Evolutionary conservation across 1,140 invertebrate genomes (phyloP), one percentile per base, ranked within the genome.

Genomic region (Euura lappo): DNA sequence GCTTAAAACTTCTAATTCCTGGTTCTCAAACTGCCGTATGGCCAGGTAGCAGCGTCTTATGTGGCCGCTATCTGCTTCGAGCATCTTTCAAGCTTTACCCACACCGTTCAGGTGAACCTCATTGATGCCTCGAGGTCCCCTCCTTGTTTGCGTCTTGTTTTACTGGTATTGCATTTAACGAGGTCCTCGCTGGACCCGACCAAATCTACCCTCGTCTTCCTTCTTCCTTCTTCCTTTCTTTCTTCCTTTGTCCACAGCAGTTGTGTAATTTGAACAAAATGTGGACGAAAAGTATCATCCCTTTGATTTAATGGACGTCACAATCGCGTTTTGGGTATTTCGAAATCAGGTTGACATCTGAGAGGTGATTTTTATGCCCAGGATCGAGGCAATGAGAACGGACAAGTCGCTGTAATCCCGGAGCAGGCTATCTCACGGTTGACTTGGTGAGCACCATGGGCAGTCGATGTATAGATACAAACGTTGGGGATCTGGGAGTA

Each of bases 111-210:
- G 44, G 66, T n/a, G 66, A 44, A 11, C 11, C 66, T n/a, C 68
- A 45, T 71, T 79, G 79, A 83, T 83, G 80, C 76, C 46, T 64
- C 68, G 67, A 7, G 74, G 69, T 43, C 69, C 77, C 72, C 78
- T 79, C 80, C 78, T 74, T 80, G 79, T 81, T 85, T 83, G 75
- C 75, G 71, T 74, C 82, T 85, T 81, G 81, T 83, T 84, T 86
- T 85, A 85, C 79, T 81, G 78, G 78, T 83, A 84, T 83, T 84
- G 77, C 82, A 84, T 84, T 84, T 82, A 83, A 84, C 74, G 74
- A 82, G 78, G 78, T 80, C 80, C 74, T 11, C 11, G 42, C 67
- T 2, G 2, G 11, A 10, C 67, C 67, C 43, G 11, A 42, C 67
- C 28, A 68, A 68, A 68, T 11, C 67, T n/a, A 6, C 7, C n/a